Percentiles rank a stretch among this genome's conserved stretches.
Conservation (phyloP, 1,140 invertebrate genomes). For the Hestina assimilis region DNA sequence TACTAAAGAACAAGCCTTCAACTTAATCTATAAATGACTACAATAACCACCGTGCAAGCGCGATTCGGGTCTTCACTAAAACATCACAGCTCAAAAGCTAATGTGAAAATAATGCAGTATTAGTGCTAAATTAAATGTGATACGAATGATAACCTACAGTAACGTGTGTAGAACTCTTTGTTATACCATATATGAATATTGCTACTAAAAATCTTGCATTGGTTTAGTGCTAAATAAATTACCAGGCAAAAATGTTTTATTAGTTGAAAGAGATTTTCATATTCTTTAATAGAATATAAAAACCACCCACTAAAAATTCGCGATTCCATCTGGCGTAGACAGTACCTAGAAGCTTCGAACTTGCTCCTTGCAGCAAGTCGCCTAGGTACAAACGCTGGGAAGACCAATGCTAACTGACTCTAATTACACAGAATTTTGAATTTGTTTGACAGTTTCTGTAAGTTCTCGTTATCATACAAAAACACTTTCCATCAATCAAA, state of each 20-base stretch:
- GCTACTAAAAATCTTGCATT: constrained; percentile 5
- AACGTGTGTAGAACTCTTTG: constrained; percentile 4
- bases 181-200: neutral
- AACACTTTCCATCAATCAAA: constrained; percentile 15
- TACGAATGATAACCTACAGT: constrained; percentile 52
- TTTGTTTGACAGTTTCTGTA: neutral
- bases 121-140: constrained; percentile 34
- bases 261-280: constrained; percentile 76
- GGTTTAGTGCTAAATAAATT: constrained; percentile 12
- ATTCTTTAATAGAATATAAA: constrained; percentile 65
- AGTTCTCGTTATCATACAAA: constrained; percentile 1
- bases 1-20: constrained; percentile 23
- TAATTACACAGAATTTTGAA: neutral
- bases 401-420: constrained; percentile 23
- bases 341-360: constrained; percentile 66
- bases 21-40: constrained; percentile 43
- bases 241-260: constrained; percentile 30
- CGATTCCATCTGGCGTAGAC: constrained; percentile 52
- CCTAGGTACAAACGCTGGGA: constrained; percentile 58
- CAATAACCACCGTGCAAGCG: constrained; percentile 53
- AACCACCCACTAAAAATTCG: constrained; percentile 71
- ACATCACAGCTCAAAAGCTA: constrained; percentile 73
- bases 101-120: constrained; percentile 43
- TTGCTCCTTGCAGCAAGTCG: constrained; percentile 74
- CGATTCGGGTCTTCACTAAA: constrained; percentile 57